Evolutionary conservation across 2,113 vertebrate genomes (phyloP).

Genomic region (Lagopus muta): DNA sequence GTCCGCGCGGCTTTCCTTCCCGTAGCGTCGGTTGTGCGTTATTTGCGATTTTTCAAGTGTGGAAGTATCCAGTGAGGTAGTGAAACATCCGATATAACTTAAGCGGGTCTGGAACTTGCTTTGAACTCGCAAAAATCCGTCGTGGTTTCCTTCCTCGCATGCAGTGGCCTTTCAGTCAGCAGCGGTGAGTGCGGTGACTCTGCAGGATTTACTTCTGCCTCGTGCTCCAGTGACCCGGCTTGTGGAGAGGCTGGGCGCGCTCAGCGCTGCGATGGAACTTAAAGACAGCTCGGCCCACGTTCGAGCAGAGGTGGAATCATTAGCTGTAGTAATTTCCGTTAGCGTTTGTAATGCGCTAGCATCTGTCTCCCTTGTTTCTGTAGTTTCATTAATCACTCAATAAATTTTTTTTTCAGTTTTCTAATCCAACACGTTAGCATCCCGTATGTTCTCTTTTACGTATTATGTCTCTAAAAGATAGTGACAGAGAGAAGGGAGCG

Average conservation of each 20-base stretch:
- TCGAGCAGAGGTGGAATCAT: not conserved
- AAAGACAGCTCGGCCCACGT: not conserved
- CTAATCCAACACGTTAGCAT: not conserved
- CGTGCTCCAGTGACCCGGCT: not conserved
- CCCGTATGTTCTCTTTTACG: not conserved
- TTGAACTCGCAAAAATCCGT: not conserved
- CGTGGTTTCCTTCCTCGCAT: not conserved
- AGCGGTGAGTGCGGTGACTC: conserved; percentile 1
- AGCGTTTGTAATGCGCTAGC: not conserved
- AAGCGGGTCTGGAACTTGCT: not conserved
- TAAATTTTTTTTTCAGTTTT: not conserved
- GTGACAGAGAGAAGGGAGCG: not conserved
- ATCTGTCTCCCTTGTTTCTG: not conserved
- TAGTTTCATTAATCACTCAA: not conserved
- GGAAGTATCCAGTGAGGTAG: no score
- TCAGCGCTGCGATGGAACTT: not conserved
- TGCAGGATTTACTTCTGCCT: not conserved
- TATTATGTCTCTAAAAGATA: not conserved
- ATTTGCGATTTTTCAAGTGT: not conserved
- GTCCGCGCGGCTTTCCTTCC: no score
- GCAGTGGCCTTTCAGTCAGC: not conserved
- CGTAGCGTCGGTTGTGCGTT: no score
- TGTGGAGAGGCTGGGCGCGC: not conserved
- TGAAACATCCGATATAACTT: not conserved
- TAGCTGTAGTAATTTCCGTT: not conserved